Evolutionary conservation across 1,140 invertebrate genomes (phyloP).

Genomic region (Telenomus remus): DNA sequence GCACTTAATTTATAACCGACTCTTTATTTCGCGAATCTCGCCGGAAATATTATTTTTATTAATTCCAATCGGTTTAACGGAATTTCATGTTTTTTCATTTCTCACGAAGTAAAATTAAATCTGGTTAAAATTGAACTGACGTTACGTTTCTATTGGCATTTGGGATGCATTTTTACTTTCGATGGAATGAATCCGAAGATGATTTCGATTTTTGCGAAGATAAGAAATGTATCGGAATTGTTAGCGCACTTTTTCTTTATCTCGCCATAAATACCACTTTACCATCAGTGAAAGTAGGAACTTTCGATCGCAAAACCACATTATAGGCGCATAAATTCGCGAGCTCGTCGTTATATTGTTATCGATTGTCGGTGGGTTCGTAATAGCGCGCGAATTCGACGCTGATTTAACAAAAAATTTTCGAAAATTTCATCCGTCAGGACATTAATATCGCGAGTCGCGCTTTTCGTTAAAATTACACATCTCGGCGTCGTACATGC

Average conservation of each 20-base stretch:
- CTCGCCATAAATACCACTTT: too few species aligned
- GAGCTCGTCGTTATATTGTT: constrained; percentile 15
- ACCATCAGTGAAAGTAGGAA: constrained; percentile 17
- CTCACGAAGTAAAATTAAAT: too few species aligned
- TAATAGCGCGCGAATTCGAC: constrained; percentile 41
- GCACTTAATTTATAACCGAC: too few species aligned
- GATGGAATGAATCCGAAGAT: too few species aligned
- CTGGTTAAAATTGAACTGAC: too few species aligned
- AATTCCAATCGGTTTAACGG: too few species aligned
- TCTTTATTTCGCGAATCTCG: too few species aligned
- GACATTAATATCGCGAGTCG: constrained; percentile 30
- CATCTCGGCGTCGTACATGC: constrained; percentile 2
- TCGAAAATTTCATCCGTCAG: constrained; percentile 26
- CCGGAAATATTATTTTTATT: too few species aligned
- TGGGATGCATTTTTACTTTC: too few species aligned
- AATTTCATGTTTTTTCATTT: too few species aligned
- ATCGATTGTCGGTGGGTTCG: constrained; percentile 11
- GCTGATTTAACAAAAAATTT: constrained; percentile 41
- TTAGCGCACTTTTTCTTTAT: background rate
- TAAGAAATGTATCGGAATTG: background rate
- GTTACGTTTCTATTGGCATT: too few species aligned
- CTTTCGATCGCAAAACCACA: constrained; percentile 16
- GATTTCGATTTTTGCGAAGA: too few species aligned
- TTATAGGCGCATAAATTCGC: constrained; percentile 1
- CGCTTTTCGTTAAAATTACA: constrained; percentile 33